A percentile compares a stretch with the other conserved stretches of the same genome.
Conservation (phyloP, 2,888 invertebrate species). For the Caenorhabditis sp. region DNA sequence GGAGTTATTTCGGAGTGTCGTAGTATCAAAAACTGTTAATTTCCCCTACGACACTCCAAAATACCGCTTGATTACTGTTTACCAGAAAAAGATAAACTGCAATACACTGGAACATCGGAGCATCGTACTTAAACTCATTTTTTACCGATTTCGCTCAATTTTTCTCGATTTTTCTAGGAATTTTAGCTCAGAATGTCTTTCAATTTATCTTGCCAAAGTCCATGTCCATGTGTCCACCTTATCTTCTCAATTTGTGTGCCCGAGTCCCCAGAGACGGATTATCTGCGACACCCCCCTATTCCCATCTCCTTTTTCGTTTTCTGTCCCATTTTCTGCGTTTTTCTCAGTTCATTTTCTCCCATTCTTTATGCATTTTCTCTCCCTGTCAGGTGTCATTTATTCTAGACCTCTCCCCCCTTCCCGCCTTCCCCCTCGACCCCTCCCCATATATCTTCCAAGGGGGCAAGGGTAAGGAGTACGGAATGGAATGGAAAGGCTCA, state of each 20-base stretch:
- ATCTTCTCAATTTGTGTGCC: constrained; percentile 2
- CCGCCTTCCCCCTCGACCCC: no score
- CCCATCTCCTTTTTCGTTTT: constrained; percentile 20
- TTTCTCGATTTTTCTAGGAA: neutral
- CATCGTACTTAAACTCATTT: neutral
- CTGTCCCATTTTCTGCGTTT: neutral
- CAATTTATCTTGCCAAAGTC: no score
- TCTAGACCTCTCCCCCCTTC: neutral
- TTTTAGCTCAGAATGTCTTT: neutral
- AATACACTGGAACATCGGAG: neutral
- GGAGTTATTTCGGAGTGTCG: neutral
- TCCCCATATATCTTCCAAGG: no score
- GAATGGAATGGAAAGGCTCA: no score
- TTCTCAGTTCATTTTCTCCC: constrained; percentile 25
- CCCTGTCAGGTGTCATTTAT: neutral
- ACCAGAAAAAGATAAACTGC: neutral
- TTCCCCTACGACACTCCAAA: neutral
- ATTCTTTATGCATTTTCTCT: no score
- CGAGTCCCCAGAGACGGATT: constrained; percentile 34
- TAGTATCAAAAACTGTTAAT: no score
- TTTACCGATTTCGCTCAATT: neutral
- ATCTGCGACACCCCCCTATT: constrained; percentile 34
- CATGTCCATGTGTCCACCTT: neutral
- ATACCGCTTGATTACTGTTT: no score
- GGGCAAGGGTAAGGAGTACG: no score